Base-by-base conservation (phyloP, 2,888 invertebrate genomes). In the Drosophila infuscata region DNA sequence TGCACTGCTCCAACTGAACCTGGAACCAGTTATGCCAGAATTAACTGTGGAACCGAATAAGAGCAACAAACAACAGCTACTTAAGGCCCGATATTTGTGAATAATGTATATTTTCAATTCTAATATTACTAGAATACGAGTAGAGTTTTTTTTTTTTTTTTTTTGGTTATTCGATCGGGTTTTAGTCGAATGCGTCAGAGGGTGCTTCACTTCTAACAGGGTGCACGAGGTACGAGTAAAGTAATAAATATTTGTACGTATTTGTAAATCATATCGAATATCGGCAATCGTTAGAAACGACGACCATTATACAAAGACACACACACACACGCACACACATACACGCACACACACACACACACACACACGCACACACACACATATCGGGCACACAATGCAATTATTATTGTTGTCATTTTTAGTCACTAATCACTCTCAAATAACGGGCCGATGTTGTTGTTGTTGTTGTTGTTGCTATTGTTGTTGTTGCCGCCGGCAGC, bases 371-470 rank as follows among this genome's bases (percentile, higher is more conserved):
- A 60, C 33, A 58, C 36, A 54, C 57, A 41, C 56, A 56, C 29
- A 69, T 7, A 11, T n/a, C 7, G 25, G 17, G 12, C 43, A 75
- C n/a, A 72, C 78, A 74, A 69, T 69, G 77, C 74, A 81, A 71
- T 79, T 87, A 76, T 70, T 76, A 74, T 77, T 80, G 75, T 78
- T 76, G 80, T 82, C 89, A 76, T 70, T 88, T 76, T 76, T 72
- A 70, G 85, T 76, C 85, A 85, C 85, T 85, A 85, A 85, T 85
- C 85, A 85, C 85, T 89, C 88, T 89, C 88, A 63, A 81, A 87
- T 88, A 89, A 78, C 88, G 72, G 80, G 77, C 69, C 73, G 72
- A 33, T 60, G 57, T 46, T 29, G 59, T 51, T 68, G 67, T 32
- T 32, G 67, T 32, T 32, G 63, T 30, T 29, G 62, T 30, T 33